phyloP scores from a whole-genome alignment of 2,113 vertebrate genomes.

The Hirundichthys speculiger region DNA sequence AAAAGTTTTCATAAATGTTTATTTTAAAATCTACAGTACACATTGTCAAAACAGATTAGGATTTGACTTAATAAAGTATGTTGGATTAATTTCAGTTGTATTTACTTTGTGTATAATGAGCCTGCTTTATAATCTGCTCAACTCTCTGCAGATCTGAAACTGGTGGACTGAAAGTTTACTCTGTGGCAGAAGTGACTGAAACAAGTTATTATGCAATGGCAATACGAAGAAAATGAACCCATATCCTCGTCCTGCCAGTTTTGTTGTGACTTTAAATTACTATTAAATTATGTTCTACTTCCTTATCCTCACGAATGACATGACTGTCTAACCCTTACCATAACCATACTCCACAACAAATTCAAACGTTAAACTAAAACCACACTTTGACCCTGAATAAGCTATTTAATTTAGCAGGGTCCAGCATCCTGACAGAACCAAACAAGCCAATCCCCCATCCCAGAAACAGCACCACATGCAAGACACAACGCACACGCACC shows the following conservation, averaged over 20 bases:
- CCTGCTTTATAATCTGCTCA: neutral
- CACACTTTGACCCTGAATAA: neutral
- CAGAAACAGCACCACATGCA: no score
- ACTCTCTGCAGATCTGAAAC: conserved; percentile 25
- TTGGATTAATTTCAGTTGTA: no score
- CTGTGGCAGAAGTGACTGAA: conserved; percentile 29
- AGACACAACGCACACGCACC: neutral
- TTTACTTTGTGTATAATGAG: no score
- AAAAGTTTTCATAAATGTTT: no score
- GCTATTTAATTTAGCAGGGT: neutral
- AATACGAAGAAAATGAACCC: neutral
- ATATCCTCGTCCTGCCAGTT: no score
- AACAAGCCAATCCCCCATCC: neutral
- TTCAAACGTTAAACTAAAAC: neutral
- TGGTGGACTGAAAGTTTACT: neutral
- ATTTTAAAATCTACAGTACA: no score
- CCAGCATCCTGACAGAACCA: neutral
- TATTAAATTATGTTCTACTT: no score
- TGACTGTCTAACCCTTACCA: no score
- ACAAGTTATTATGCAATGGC: conserved; percentile 14
- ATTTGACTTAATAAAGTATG: no score
- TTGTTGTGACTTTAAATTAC: no score
- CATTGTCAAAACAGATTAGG: no score
- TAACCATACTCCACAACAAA: neutral
- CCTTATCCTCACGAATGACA: no score